phyloP scores from a whole-genome alignment of 2,888 invertebrate species.

The Tenthredo mesomela region DNA sequence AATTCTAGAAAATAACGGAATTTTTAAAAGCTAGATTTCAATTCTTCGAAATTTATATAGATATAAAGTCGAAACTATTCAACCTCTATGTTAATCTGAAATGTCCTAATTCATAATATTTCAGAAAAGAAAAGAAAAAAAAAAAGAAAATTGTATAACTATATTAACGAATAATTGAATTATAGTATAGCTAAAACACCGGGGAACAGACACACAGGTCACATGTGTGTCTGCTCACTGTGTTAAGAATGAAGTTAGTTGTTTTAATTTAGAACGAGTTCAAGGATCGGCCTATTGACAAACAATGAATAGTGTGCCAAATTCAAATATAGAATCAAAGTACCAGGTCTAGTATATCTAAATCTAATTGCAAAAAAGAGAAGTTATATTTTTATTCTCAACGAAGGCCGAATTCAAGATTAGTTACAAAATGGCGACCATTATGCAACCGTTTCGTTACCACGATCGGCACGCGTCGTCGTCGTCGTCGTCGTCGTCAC shows the following conservation, averaged over 20 bases:
- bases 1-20: not conserved
- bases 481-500: not conserved
- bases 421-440: slow-evolving; percentile 73
- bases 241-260: not conserved
- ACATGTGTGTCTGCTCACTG: not conserved
- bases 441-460: slow-evolving; percentile 70
- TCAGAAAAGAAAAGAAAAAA: too few species aligned
- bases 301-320: slow-evolving; percentile 48
- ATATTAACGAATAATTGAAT: slow-evolving; percentile 4
- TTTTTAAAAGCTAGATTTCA: not conserved
- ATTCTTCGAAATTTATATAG: not conserved
- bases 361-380: slow-evolving; percentile 10
- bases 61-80: not conserved
- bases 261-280: slow-evolving; percentile 39
- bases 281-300: slow-evolving; percentile 48
- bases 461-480: slow-evolving; percentile 28
- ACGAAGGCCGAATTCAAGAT: slow-evolving; percentile 38
- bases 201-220: not conserved
- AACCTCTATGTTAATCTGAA: not conserved
- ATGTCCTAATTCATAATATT: not conserved
- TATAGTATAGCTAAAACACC: not conserved
- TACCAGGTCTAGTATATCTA: slow-evolving; percentile 32
- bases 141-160: not conserved
- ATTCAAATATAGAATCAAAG: slow-evolving; percentile 38
- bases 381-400: slow-evolving; percentile 41